A percentile compares a stretch with the other conserved stretches of the same genome.
phyloP scores from a whole-genome alignment of 2,888 invertebrate genomes.

The Leistus spinibarbis region DNA sequence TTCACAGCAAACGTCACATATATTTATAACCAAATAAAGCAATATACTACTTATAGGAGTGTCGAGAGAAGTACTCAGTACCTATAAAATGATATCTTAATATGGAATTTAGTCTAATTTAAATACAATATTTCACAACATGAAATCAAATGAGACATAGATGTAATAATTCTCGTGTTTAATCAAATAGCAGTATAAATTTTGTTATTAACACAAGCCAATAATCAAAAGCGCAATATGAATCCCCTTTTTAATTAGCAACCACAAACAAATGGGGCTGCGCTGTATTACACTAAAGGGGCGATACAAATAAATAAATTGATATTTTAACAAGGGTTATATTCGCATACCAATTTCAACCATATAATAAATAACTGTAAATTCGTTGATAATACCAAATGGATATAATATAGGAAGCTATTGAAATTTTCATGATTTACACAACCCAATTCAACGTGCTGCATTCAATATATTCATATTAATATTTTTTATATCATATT shows the following conservation, averaged over 20 bases:
- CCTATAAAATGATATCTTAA: too few species aligned
- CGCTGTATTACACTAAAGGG: slow-evolving; percentile 13
- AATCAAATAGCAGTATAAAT: neutral
- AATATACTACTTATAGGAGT: too few species aligned
- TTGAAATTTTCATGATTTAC: neutral
- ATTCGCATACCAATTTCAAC: neutral
- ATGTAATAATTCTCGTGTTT: neutral
- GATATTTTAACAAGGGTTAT: slow-evolving; percentile 22
- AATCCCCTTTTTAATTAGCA: slow-evolving; percentile 24
- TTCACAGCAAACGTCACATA: too few species aligned
- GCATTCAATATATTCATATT: too few species aligned
- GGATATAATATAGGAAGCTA: neutral
- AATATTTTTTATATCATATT: too few species aligned
- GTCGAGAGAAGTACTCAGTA: too few species aligned
- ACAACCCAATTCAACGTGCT: too few species aligned
- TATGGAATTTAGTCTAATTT: too few species aligned
- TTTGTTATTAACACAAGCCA: neutral
- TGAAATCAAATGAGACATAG: too few species aligned
- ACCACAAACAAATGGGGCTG: neutral
- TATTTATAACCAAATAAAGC: too few species aligned
- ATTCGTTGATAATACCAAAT: neutral
- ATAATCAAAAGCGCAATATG: slow-evolving; percentile 15
- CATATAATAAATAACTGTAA: neutral
- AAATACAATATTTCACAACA: too few species aligned
- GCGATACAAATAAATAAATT: slow-evolving; percentile 22